Base-by-base conservation (phyloP, 2,113 vertebrate species). In the Mus pahari region DNA sequence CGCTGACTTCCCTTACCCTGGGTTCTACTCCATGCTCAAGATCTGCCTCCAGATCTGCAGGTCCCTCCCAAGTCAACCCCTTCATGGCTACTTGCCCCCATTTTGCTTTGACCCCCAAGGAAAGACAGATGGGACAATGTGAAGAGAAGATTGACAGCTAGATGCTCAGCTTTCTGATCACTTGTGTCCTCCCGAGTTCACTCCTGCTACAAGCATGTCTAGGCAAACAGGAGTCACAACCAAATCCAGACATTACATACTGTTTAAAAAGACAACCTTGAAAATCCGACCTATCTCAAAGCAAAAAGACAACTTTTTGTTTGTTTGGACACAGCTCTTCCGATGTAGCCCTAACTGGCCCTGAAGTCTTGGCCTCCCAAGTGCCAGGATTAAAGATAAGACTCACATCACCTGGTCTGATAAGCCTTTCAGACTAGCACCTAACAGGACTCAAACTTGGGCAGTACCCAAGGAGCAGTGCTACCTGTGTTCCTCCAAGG, bases 401-500 rank as follows among this genome's bases (percentile, higher is more conserved):
- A 33, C 5, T 53, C 10, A 42, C 16, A 19, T 4, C 5, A 33
- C 55, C 73, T 24, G 39, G n/a, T 39, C n/a, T 39, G 4, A 4
- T 9, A 13, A 90, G 62, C 62, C 31, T 48, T 78, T 50, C 17
- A 60, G 45, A 73, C 17, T 20, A 71, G 45, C 10, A 20, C 24
- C 22, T 31, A 75, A n/a, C 39, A 42, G 45, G 17, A 17, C 10
- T 86, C 17, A 73, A 55, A 78, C 19, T 5, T 89, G 28, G 26
- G 58, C 2, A 13, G 42, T 78, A 62, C 33, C 17, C 48, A 39
- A 83, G 48, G 73, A 28, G 28, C 36, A 42, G 1, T 3, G 22
- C 94, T 96, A 98, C 97, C 97, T 97, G 96, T 79, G 91, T 14
- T 66, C 89, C 96, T 94, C 62, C 39, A 7, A 45, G 70, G 82